Evolutionary conservation across 1,140 invertebrate genomes (phyloP).

Genomic region (Zaprionus nigranus): DNA sequence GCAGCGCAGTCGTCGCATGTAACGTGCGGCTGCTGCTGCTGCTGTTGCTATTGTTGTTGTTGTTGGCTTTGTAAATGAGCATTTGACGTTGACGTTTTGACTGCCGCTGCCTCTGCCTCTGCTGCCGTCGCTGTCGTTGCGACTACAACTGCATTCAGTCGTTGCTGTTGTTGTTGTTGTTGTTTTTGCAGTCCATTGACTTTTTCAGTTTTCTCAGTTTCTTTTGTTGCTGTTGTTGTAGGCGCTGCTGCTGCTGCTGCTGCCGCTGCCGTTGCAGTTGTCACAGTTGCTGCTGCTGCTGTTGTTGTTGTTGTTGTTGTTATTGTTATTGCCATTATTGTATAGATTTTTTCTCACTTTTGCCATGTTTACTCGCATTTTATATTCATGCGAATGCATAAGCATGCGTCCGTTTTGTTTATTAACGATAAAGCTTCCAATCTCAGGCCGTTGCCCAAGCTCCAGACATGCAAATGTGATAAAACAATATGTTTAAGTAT

Average conservation of each 20-base stretch:
- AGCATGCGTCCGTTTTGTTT: constrained; percentile 57
- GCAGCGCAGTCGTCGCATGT: constrained; percentile 37
- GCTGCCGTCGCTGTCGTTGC: constrained; percentile 8
- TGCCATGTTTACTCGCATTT: constrained; percentile 36
- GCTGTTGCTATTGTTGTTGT: constrained; percentile 36
- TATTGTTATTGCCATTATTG: constrained; percentile 54
- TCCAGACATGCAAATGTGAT: constrained; percentile 5
- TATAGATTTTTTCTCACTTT: constrained; percentile 64
- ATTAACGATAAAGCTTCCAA: constrained; percentile 52
- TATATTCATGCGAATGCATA: constrained; percentile 48
- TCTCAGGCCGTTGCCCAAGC: constrained; percentile 5
- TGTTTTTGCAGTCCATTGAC: constrained; percentile 77
- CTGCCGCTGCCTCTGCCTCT: constrained; percentile 30
- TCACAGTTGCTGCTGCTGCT: constrained; percentile 41
- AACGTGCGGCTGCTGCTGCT: constrained; percentile 18
- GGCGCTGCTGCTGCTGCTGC: constrained; percentile 31
- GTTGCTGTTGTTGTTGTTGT: constrained; percentile 47
- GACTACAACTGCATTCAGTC: constrained; percentile 42
- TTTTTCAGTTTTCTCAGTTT: constrained; percentile 65
- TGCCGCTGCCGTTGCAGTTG: constrained; percentile 49
- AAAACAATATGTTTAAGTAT: neutral
- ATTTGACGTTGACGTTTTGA: constrained; percentile 58
- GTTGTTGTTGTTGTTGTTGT: neutral
- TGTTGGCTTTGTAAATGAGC: constrained; percentile 48
- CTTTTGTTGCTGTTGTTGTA: constrained; percentile 37